Percentiles rank a stretch among this genome's conserved stretches.
phyloP scores from a whole-genome alignment of 2,797 vertebrate species.

The Hippopotamyrus pictus region DNA sequence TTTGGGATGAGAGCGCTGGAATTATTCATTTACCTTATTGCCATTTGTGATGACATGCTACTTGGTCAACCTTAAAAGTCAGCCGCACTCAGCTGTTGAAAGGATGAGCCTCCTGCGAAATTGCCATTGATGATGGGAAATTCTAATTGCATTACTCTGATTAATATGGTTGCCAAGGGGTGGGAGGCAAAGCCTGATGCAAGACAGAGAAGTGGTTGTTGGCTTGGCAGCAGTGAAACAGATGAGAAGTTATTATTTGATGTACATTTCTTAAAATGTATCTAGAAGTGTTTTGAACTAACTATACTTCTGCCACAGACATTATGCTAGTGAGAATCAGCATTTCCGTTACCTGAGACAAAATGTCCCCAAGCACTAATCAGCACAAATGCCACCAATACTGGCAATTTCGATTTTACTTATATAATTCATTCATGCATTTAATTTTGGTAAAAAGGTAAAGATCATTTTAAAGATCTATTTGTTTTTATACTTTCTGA shows the following conservation, averaged over 20 bases:
- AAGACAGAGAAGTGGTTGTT: background rate
- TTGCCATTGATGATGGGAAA: conserved; percentile 13
- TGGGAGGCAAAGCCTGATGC: background rate
- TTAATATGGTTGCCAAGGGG: conserved; percentile 1
- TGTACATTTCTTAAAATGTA: background rate
- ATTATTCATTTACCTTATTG: background rate
- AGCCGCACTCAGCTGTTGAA: background rate
- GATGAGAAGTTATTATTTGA: background rate
- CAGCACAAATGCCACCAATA: background rate
- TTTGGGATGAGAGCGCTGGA: background rate
- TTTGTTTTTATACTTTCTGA: background rate
- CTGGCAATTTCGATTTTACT: background rate
- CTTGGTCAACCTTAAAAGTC: conserved; percentile 3
- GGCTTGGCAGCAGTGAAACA: background rate
- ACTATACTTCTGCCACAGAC: background rate
- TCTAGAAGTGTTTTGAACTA: background rate
- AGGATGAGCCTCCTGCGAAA: background rate
- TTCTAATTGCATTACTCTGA: conserved; percentile 10
- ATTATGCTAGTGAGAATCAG: background rate
- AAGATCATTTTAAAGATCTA: background rate
- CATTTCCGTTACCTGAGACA: background rate
- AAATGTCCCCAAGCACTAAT: background rate
- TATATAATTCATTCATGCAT: background rate
- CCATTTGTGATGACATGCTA: background rate
- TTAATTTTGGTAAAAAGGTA: background rate